Conservation (phyloP, 2,797 vertebrate species). For the Tapirus indicus region DNA sequence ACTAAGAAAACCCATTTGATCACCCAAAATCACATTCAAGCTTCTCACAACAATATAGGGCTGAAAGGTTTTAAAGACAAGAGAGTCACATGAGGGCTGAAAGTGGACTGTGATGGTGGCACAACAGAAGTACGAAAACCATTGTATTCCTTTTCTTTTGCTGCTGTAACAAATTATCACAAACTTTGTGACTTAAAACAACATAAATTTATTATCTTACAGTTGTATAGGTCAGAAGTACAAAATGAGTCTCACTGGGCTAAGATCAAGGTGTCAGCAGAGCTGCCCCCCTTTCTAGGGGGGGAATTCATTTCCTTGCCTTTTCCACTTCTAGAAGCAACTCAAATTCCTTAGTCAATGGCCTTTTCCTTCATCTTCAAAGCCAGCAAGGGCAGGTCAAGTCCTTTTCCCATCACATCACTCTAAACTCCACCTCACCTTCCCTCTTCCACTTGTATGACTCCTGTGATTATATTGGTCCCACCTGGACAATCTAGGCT, state of each 20-base stretch:
- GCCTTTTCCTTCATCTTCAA: background rate
- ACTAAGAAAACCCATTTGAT: constrained; percentile 24
- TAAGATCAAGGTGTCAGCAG: background rate
- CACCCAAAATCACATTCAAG: background rate
- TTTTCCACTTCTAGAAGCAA: background rate
- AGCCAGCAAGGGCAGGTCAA: background rate
- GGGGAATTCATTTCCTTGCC: background rate
- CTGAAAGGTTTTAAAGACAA: background rate
- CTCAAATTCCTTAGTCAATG: background rate
- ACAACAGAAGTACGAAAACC: background rate
- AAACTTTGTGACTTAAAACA: background rate
- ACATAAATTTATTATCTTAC: background rate
- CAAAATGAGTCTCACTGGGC: background rate
- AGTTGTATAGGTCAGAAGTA: background rate
- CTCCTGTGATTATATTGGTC: background rate
- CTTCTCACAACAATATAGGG: background rate
- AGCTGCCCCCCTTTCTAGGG: background rate
- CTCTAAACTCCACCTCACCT: background rate
- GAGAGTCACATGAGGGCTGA: background rate
- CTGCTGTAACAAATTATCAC: background rate
- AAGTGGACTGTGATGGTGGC: accelerated
- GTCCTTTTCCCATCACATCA: background rate
- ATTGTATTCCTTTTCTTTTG: background rate
- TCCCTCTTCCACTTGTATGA: background rate
- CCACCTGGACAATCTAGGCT: background rate